Base-by-base conservation (phyloP, 1,140 invertebrate genomes). In the Propsilocerus akamusi region DNA sequence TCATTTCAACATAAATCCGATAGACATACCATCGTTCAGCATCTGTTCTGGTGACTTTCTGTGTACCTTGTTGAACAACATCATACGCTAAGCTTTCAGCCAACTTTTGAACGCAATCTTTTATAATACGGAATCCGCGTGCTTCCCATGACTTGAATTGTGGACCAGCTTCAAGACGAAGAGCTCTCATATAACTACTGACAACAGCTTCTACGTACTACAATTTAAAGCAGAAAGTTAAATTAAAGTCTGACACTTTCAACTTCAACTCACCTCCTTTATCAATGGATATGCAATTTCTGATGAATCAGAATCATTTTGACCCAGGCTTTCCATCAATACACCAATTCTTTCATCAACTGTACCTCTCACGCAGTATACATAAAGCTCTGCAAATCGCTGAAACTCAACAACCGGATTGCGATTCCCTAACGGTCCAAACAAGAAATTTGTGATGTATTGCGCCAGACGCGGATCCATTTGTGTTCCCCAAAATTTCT, bases 401-500 rank as follows among this genome's bases (percentile, higher is more conserved):
- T 74, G 72, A 54, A 76, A 70, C 52, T 75, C 73, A 3, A 72
- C 71, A 4, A 68, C 66, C 0, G 57, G 53, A 10, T 63, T 52
- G 55, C 72, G 70, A 49, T 65, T 57, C n/a, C 68, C 60, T 0
- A 68, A 68, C 10, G 61, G 67, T 24, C 72, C 74, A 60, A 76
- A 76, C 26, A 76, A 62, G 52, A 72, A 76, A 58, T 75, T 75
- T 17, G 70, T 69, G 6, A 76, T 66, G 52, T 73, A 76, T 58
- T 75, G 73, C 30, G 71, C 65, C 52, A 76, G 53, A 23, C 74
- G 60, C 3, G 71, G 66, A 58, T 76, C 73, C 63, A 76, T 74
- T 57, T 72, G 71, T 4, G 66, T 64, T 41, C 72, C 71, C 74
- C 74, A 76, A 58, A 72, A 65, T 70, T 74, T 76, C 72, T 76